Conservation (phyloP, 2,888 invertebrate species). For the Agrilus cyanescens region DNA sequence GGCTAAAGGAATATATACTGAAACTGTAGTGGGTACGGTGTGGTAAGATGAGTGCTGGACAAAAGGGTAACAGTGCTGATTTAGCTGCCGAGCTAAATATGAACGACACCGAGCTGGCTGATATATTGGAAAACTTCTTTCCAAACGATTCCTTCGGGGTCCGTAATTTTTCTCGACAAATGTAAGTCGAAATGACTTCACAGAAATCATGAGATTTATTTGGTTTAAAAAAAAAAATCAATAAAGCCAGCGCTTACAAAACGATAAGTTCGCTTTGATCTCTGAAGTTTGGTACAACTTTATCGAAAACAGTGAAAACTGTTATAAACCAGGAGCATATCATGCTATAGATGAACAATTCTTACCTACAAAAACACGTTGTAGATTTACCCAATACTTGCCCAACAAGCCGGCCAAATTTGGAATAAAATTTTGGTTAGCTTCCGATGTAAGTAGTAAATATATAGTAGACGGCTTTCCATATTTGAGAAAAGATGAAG, state of each 20-base stretch:
- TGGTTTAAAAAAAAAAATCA: not conserved
- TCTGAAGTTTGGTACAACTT: not conserved
- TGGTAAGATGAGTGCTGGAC: too few relatives aligned
- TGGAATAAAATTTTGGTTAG: conserved; percentile 24
- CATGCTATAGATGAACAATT: conserved; percentile 19
- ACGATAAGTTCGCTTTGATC: not conserved
- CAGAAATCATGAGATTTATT: too few relatives aligned
- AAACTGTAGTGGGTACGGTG: too few relatives aligned
- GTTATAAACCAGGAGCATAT: conserved; percentile 15
- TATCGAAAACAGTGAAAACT: conserved; percentile 11
- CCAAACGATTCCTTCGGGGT: too few relatives aligned
- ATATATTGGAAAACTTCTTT: too few relatives aligned
- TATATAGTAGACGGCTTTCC: conserved; percentile 9
- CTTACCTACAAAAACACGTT: conserved; percentile 19
- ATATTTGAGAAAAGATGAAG: conserved; percentile 10
- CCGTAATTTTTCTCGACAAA: too few relatives aligned
- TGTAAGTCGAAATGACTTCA: too few relatives aligned
- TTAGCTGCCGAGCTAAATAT: too few relatives aligned
- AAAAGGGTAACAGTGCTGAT: too few relatives aligned
- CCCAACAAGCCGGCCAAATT: conserved; percentile 24
- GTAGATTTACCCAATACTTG: conserved; percentile 24
- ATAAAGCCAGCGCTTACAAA: not conserved
- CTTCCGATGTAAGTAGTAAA: conserved; percentile 12
- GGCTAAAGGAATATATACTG: too few relatives aligned
- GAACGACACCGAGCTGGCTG: too few relatives aligned